Evolutionary conservation across 2,113 vertebrate genomes (phyloP), one percentile per base, ranked within the genome.

Genomic region (Balaeniceps rex): DNA sequence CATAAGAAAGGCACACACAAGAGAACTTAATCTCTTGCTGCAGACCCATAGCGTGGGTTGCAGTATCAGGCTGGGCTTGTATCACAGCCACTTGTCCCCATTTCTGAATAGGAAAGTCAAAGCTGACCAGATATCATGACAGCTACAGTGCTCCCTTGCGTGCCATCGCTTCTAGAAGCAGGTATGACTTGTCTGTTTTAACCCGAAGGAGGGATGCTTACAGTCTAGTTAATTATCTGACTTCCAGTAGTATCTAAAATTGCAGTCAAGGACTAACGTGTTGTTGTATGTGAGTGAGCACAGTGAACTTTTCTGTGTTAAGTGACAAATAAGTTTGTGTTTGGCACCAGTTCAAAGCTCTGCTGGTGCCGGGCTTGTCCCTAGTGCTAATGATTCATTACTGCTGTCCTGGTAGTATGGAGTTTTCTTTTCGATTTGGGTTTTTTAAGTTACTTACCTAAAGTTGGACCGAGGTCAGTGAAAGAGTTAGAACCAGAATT

Each of bases 91-190:
- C 47, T 51, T 68, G 18, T 83, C 54, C 49, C 25, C 9, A 15
- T 40, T 81, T 74, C 78, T 54, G 55, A 52, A 25, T 0, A 81
- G 12, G 23, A 36, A 60, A 46, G 22, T 36, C 64, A 72, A 61
- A 74, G 40, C 5, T 14, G 68, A 44, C 1, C 0, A 2, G 34
- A 6, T 66, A 21, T 19, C 2, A 2, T 10, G 17, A 23, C 18
- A 65, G 10, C 46, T 72, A 28, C 29, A 38, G 16, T 16, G 19
- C 29, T 54, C 14, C 13, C 12, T 42, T 74, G 40, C 22, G n/a
- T 47, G 33, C 23, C 2, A 2, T 31, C 2, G 2, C 44, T 49
- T 91, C 19, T 28, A 66, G 69, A 66, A 78, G 40, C 33, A 60
- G 44, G 4, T 40, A 2, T 28, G 34, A n/a, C 29, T 68, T 40